Evolutionary conservation across 1,140 invertebrate genomes (phyloP), one percentile per base, ranked within the genome.

Genomic region (Lepidurus couesii): DNA sequence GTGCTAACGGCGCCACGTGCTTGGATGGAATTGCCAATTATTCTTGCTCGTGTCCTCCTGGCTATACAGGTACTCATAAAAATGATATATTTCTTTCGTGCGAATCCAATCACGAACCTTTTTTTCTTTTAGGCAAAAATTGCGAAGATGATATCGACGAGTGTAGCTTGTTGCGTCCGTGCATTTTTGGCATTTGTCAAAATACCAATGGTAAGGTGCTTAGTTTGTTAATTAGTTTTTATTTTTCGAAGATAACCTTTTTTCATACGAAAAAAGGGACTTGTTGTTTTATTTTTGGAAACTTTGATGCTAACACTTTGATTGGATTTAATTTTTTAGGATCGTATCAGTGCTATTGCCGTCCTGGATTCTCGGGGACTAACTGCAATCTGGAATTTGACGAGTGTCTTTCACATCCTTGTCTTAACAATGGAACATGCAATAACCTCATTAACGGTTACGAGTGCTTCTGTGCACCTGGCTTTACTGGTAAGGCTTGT

Each of bases 381-480:
- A 90, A 91, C 81, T 95, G 94, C 83, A 90, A 93, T 82, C 87
- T 93, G 74, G 91, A 95, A 84, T 92, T 95, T 82, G 91, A 96
- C 84, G 94, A 96, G 84, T 96, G 94, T 83, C 88, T 95, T 6
- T 94, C 92, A 65, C 89, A 90, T 75, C 95, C 96, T 0, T 98
- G 96, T 85, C 88, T 90, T 80, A 95, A 98, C 83, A 91, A 91
- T 78, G 95, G 93, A 11, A 92, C 90, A 0, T 98, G 97, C 85
- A 86, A 91, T 80, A 95, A 98, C 84, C 87, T 90, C 81, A 90
- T 95, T 78, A 95, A 96, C 85, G 92, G 91, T 78, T 97, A 92
- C 84, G 89, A 91, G 80, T 98, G 95, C 83, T 84, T 89, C 7
- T 98, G 96, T 84, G 86, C 90, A 26, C 89, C 91, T 0, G 95